These are phyloP conservation scores for Machaerirhynchus nigripectus DNA, from an alignment of 2,113 vertebrate genomes.

Conservation along the genomic window DNA sequence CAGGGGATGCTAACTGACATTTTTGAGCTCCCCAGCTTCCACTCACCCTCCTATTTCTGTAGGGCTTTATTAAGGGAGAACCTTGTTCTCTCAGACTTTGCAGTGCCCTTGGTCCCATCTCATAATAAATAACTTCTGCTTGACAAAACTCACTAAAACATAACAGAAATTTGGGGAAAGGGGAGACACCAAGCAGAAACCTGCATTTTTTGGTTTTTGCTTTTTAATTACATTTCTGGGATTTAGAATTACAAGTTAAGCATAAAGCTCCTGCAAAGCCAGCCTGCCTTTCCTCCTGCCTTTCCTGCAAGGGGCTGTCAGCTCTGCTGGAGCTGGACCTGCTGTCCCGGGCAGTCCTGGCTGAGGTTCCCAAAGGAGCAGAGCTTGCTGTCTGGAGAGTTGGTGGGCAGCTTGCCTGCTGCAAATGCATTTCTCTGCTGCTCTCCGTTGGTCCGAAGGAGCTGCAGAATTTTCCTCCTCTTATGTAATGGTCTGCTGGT, in stretches of 20 bases:
- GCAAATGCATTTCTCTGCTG: background rate
- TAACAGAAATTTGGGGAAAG: background rate
- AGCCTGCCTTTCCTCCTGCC: background rate
- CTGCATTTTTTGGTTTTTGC: rapidly evolving
- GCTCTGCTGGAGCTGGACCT: background rate
- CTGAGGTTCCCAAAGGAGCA: background rate
- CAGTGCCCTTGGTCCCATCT: background rate
- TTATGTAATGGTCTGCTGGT: conserved; percentile 48
- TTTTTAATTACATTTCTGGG: background rate
- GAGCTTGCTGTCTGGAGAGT: background rate
- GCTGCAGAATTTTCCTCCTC: conserved; percentile 38
- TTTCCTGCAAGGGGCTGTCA: background rate
- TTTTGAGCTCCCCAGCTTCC: background rate
- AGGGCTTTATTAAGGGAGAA: background rate
- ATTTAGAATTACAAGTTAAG: background rate
- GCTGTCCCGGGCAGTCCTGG: background rate
- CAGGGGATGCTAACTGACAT: background rate
- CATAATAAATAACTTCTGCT: background rate
- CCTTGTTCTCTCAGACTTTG: background rate
- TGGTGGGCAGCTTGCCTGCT: background rate
- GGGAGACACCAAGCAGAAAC: background rate
- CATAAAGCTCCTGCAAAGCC: background rate
- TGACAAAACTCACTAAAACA: background rate
- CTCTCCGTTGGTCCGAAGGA: background rate
- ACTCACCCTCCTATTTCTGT: background rate